Percentiles rank a stretch among this genome's conserved stretches.
phyloP scores from a whole-genome alignment of 1,140 invertebrate genomes.

The Schlechtendalia chinensis region DNA sequence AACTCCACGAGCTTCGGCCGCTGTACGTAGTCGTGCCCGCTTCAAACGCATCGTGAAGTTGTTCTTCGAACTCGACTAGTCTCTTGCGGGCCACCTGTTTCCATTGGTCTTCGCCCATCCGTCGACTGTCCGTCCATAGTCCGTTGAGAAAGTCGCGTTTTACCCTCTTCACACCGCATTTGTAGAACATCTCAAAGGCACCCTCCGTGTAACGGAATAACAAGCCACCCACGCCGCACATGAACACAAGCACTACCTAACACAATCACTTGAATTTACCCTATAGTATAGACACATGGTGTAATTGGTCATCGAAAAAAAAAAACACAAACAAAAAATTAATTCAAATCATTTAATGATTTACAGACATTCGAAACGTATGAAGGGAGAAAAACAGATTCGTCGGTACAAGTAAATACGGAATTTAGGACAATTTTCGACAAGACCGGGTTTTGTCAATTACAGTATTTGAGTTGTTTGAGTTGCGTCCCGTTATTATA shows the following conservation, averaged over 20 bases:
- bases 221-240: constrained; percentile 75
- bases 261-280: too few relatives aligned
- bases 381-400: too few relatives aligned
- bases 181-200: constrained; percentile 78
- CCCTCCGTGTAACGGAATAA: constrained; percentile 78
- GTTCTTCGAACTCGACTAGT: constrained; percentile 81
- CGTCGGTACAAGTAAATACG: too few relatives aligned
- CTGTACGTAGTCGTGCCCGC: constrained; percentile 77
- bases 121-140: constrained; percentile 76
- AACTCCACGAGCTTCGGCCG: constrained; percentile 84
- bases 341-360: too few relatives aligned
- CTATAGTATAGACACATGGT: neutral
- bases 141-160: constrained; percentile 80
- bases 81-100: constrained; percentile 76
- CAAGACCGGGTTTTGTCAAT: too few relatives aligned
- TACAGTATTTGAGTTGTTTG: too few relatives aligned
- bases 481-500: too few relatives aligned
- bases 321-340: neutral
- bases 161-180: constrained; percentile 81
- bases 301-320: neutral
- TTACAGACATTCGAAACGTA: too few relatives aligned
- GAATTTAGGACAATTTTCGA: too few relatives aligned
- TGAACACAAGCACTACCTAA: constrained; percentile 62
- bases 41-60: constrained; percentile 78
- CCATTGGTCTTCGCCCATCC: constrained; percentile 82